phyloP scores from a whole-genome alignment of 1,140 invertebrate species.

The Calephelis nemesis region DNA sequence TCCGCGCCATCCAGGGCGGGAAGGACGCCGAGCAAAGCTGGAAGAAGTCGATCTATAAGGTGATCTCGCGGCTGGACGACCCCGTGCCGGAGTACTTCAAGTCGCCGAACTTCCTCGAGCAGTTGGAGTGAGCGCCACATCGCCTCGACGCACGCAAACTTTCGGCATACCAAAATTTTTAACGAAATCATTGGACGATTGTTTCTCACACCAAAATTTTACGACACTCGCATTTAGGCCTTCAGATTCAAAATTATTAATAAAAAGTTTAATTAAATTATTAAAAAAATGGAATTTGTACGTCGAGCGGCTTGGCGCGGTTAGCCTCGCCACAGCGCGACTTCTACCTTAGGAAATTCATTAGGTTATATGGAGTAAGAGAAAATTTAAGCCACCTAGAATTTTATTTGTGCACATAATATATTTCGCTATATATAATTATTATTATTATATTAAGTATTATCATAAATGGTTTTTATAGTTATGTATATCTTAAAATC shows the following conservation, averaged over 20 bases:
- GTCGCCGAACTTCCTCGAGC: constrained; percentile 98
- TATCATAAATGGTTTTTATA: constrained; percentile 79
- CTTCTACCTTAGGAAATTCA: constrained; percentile 73
- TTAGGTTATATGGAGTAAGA: constrained; percentile 75
- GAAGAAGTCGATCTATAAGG: constrained; percentile 99
- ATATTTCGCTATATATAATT: constrained; percentile 81
- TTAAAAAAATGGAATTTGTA: constrained; percentile 70
- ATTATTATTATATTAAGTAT: constrained; percentile 78
- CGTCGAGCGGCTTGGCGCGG: constrained; percentile 52
- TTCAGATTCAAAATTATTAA: constrained; percentile 81
- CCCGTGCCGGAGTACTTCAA: constrained; percentile 99
- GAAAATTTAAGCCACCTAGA: constrained; percentile 83
- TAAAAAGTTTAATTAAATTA: constrained; percentile 77
- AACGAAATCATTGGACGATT: constrained; percentile 64
- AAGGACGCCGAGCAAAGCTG: constrained; percentile 99
- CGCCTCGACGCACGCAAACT: constrained; percentile 54
- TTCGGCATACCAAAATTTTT: constrained; percentile 62
- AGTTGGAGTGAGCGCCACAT: constrained; percentile 89
- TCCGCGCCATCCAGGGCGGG: constrained; percentile 96
- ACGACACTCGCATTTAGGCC: constrained; percentile 81
- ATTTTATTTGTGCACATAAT: constrained; percentile 83
- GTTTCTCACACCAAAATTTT: constrained; percentile 79
- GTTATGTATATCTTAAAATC: constrained; percentile 79
- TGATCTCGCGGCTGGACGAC: constrained; percentile 99
- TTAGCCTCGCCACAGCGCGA: constrained; percentile 42